These are phyloP conservation scores for Dendropsophus ebraccatus DNA, from an alignment of 2,113 vertebrate genomes.

Conservation along the genomic window DNA sequence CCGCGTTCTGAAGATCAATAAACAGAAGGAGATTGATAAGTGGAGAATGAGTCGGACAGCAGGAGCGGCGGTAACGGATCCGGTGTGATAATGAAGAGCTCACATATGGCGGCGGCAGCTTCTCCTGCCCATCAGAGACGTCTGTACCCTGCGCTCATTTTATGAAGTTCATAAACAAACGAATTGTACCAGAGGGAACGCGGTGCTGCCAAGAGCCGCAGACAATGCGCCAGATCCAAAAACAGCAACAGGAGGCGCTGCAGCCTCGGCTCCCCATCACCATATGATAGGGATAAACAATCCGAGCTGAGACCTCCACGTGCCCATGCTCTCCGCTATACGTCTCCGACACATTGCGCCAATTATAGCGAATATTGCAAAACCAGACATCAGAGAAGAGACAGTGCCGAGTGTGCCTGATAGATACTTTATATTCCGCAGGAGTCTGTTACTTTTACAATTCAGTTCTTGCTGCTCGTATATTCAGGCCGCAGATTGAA, in stretches of 20 bases:
- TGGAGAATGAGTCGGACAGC: constrained; percentile 33
- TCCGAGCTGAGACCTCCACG: not conserved
- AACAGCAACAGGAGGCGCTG: not conserved
- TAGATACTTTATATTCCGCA: not conserved
- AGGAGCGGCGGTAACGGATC: not conserved
- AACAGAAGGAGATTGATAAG: constrained; percentile 57
- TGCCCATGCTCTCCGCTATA: no score
- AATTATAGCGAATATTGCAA: no score
- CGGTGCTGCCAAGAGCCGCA: not conserved
- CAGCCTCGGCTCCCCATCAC: not conserved
- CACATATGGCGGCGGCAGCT: constrained; percentile 46
- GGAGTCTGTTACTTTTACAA: not conserved
- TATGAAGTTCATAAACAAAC: constrained; percentile 40
- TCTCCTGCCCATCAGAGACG: not conserved
- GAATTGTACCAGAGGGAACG: constrained; percentile 7
- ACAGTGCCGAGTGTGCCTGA: not conserved
- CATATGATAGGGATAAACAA: not conserved
- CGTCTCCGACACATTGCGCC: no score
- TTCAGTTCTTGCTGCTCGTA: not conserved
- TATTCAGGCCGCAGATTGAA: not conserved
- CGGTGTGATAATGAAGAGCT: constrained; percentile 47
- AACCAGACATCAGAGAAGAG: no score
- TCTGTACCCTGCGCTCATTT: not conserved
- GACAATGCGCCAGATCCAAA: not conserved
- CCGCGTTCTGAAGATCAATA: constrained; percentile 35